Evolutionary conservation across 2,888 invertebrate genomes (phyloP).

Genomic region (Trichopoda pennipes): DNA sequence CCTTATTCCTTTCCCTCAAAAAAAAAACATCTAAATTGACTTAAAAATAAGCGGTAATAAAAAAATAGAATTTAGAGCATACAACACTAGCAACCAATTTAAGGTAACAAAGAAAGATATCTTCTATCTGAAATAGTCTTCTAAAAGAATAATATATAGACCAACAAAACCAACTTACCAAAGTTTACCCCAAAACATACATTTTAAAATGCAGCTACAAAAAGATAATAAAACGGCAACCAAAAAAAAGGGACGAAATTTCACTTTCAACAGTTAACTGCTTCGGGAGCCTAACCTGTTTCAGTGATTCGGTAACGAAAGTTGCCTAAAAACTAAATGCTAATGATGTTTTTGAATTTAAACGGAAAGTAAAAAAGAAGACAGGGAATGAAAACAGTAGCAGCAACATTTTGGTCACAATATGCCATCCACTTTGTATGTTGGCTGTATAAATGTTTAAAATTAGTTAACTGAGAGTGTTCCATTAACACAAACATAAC

Average conservation of each 20-base stretch:
- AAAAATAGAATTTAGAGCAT: not conserved
- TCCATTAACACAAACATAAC: conserved; percentile 47
- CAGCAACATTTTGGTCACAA: conserved; percentile 37
- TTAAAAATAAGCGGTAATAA: too few species aligned
- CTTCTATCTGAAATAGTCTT: not conserved
- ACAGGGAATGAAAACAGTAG: conserved; percentile 2
- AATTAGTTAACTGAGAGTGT: conserved; percentile 53
- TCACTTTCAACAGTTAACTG: conserved; percentile 29
- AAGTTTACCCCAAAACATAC: conserved; percentile 46
- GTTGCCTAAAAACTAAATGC: conserved; percentile 29
- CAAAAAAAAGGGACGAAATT: conserved; percentile 5
- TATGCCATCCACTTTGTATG: conserved; percentile 12
- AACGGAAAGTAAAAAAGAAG: conserved; percentile 14
- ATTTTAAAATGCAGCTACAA: conserved; percentile 37
- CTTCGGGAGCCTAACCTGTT: not conserved
- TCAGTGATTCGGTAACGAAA: conserved; percentile 17
- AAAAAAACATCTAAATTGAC: too few species aligned
- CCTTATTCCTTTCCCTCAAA: too few species aligned
- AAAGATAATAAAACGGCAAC: conserved; percentile 18
- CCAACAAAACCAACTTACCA: conserved; percentile 24
- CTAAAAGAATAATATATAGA: conserved; percentile 36
- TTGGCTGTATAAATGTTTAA: conserved; percentile 40
- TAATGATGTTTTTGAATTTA: conserved; percentile 56
- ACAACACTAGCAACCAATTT: conserved; percentile 5
- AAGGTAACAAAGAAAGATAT: not conserved